Base-by-base conservation (phyloP, 2,113 vertebrate genomes). In the Amblyornis subalaris region DNA sequence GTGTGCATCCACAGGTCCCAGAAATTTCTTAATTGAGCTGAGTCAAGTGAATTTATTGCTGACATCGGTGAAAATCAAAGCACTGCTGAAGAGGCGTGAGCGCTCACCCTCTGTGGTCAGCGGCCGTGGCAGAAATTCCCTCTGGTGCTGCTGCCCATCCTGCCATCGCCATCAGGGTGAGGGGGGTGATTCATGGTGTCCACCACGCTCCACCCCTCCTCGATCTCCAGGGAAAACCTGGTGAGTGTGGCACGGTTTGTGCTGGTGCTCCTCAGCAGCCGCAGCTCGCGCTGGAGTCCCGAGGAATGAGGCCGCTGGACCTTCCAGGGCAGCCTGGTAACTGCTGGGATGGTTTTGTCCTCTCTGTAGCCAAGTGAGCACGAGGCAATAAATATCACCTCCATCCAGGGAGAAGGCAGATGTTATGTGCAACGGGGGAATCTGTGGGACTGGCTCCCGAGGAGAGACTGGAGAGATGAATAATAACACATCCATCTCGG, bases 311-410 rank as follows among this genome's bases (percentile, higher is more conserved):
- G 45, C 61, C 57, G 29, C 33, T 81, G 62, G 78, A 44, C 53
- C 87, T 73, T 62, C 64, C 70, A 61, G 13, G 82, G 51, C 79
- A 48, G n/a, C 9, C 48, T 15, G 45, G 81, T 71, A 73, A 10
- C 83, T 64, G 67, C 8, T 12, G 58, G 73, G 58, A 31, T 0
- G 15, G 67, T 54, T 93, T 64, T 10, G 28, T 64, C 86, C 69
- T 76, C 51, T 50, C 47, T 24, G 36, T 12, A 74, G 85, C 78
- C 75, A 70, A 77, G 66, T 0, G 1, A 80, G 91, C 51, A 50
- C 82, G 53, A 93, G 70, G 90, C 83, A 85, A 71, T 95, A 95
- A 96, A 93, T 90, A 93, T 93, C 48, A 33, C 47, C 48, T 72
- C 66, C 88, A 74, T 54, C 60, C 91, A 90, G 82, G 88, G 91